Percentiles rank a stretch among this genome's conserved stretches.
Conservation (phyloP, 2,113 vertebrate species). For the Triplophysa rosa region DNA sequence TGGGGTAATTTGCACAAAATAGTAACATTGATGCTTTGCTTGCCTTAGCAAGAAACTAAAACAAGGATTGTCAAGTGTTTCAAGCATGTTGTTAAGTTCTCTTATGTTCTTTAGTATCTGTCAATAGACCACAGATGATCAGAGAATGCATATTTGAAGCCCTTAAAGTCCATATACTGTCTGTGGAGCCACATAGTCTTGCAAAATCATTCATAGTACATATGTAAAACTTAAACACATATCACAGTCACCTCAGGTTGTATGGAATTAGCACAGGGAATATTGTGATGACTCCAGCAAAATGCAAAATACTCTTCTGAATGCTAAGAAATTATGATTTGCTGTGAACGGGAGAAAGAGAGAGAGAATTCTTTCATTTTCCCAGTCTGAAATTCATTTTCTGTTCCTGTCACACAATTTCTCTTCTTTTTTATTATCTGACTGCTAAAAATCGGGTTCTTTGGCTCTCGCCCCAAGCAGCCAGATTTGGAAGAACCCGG, state of each 20-base stretch:
- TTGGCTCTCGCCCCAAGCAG: slow-evolving; percentile 61
- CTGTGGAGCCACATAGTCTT: background rate
- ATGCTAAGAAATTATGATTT: too few relatives aligned
- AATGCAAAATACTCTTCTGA: slow-evolving; percentile 23
- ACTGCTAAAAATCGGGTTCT: slow-evolving; percentile 55
- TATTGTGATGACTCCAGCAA: slow-evolving; percentile 8
- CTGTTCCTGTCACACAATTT: too few relatives aligned
- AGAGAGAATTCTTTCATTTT: background rate
- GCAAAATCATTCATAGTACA: slow-evolving; percentile 14
- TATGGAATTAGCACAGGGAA: background rate
- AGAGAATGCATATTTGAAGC: slow-evolving; percentile 39
- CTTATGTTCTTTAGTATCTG: background rate
- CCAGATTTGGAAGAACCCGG: slow-evolving; percentile 68
- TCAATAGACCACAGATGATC: background rate
- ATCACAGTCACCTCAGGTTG: background rate
- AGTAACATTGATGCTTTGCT: too few relatives aligned
- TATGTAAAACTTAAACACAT: slow-evolving; percentile 14
- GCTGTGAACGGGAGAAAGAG: slow-evolving; percentile 4
- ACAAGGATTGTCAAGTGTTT: background rate
- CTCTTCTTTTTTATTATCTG: background rate
- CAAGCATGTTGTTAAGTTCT: background rate
- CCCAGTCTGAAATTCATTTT: slow-evolving; percentile 2
- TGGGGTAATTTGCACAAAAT: too few relatives aligned
- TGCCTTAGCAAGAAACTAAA: too few relatives aligned
- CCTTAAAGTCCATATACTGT: background rate